These are phyloP conservation scores for Nansenia antarctica DNA, from an alignment of 2,113 vertebrate species.

Conservation along the genomic window DNA sequence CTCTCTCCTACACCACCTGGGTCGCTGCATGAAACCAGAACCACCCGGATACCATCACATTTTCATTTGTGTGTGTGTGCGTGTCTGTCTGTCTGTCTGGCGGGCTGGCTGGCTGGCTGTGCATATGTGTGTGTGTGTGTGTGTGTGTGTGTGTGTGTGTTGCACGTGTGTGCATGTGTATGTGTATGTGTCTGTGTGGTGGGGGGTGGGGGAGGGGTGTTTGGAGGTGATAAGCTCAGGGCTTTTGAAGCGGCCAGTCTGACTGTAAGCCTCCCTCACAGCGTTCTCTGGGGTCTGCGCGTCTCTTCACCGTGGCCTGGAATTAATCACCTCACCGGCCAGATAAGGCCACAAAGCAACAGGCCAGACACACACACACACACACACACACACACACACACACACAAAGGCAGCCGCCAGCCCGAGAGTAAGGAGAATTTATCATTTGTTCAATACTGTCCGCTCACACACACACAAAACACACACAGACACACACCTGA, in stretches of 20 bases:
- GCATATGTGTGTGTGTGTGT: conserved; percentile 15
- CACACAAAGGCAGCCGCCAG: too few relatives aligned
- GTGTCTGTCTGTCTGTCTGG: neutral
- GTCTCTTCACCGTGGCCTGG: conserved; percentile 21
- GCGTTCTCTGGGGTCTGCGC: conserved; percentile 14
- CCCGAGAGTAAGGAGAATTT: conserved; percentile 35
- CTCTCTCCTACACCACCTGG: neutral
- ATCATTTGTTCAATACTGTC: conserved; percentile 15
- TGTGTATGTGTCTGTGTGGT: conserved; percentile 4
- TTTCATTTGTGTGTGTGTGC: neutral
- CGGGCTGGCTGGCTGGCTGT: neutral
- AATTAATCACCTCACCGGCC: conserved; percentile 73
- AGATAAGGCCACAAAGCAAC: conserved; percentile 77
- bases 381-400: too few relatives aligned
- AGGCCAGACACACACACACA: conserved; percentile 49
- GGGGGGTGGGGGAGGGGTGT: conserved; percentile 59
- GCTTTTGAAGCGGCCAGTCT: conserved; percentile 80
- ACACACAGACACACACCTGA: too few relatives aligned
- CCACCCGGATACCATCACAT: neutral
- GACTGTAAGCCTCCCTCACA: conserved; percentile 43
- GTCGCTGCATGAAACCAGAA: neutral
- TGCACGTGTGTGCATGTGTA: conserved; percentile 30
- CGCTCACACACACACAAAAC: neutral
- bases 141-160: conserved; percentile 12
- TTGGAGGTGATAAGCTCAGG: conserved; percentile 74